Evolutionary conservation across 2,888 invertebrate species (phyloP).

Genomic region (Synergus japonicus): DNA sequence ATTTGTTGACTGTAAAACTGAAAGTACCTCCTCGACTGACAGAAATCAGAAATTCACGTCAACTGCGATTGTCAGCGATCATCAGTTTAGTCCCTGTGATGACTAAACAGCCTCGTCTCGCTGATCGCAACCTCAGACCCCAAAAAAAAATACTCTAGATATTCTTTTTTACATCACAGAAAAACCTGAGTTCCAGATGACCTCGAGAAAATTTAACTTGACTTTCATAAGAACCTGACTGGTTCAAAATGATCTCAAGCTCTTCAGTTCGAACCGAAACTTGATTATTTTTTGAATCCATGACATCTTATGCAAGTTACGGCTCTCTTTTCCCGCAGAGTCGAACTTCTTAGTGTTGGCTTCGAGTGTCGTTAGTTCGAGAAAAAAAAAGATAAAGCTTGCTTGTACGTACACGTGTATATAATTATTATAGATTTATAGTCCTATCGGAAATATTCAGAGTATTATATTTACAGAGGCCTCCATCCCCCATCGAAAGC

Average conservation of each 20-base stretch:
- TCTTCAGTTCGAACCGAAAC: background rate
- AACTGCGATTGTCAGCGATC: conserved; percentile 14
- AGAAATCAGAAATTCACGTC: background rate
- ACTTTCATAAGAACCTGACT: background rate
- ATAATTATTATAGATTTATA: conserved; percentile 39
- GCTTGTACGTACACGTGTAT: conserved; percentile 36
- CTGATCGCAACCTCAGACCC: conserved; percentile 4
- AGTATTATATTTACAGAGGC: conserved; percentile 25
- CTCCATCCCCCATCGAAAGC: background rate
- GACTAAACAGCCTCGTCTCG: background rate
- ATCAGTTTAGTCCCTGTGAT: background rate
- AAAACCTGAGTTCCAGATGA: background rate
- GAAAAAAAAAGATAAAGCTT: conserved; percentile 6
- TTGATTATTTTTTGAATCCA: background rate
- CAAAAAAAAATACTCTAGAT: conserved; percentile 21
- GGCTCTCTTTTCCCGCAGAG: background rate
- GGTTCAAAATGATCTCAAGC: background rate
- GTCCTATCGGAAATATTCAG: conserved; percentile 14
- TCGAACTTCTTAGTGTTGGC: background rate
- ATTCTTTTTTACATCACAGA: background rate
- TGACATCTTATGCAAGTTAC: background rate
- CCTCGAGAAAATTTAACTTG: background rate
- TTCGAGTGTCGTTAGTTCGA: conserved; percentile 1
- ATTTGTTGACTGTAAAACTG: conserved; percentile 24
- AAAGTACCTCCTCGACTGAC: conserved; percentile 29